Percentiles rank a stretch among this genome's conserved stretches.
Evolutionary conservation across 2,888 invertebrate species (phyloP).

Genomic region (Ecliptopera silaceata): DNA sequence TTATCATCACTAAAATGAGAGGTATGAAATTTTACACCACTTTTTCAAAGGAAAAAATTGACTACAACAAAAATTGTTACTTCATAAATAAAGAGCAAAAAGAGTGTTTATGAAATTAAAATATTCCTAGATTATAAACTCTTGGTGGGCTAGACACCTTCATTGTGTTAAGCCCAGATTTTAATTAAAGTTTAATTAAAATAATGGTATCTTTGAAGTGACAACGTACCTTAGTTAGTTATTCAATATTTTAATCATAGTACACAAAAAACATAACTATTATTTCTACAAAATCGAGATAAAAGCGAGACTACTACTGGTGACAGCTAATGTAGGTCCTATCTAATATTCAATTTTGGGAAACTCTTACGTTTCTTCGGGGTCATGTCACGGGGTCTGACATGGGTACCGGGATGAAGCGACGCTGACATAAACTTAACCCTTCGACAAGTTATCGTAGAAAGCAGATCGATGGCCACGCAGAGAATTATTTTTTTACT

Average conservation of each 20-base stretch:
- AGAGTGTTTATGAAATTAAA: conserved; percentile 4
- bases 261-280: no score
- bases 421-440: conserved; percentile 23
- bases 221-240: not conserved
- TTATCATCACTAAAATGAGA: conserved; percentile 16
- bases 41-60: conserved; percentile 6
- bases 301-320: not conserved
- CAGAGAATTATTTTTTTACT: no score
- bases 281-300: not conserved
- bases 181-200: conserved; percentile 2
- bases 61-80: conserved; percentile 6
- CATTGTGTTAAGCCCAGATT: not conserved
- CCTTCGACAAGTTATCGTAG: not conserved
- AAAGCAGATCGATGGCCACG: not conserved
- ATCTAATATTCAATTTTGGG: conserved; percentile 27
- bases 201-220: not conserved
- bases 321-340: conserved; percentile 16
- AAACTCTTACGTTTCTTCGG: conserved; percentile 29
- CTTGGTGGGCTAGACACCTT: not conserved
- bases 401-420: conserved; percentile 31
- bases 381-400: conserved; percentile 32
- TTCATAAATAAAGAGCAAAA: conserved; percentile 11
- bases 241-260: not conserved
- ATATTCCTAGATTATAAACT: not conserved
- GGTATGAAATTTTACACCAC: conserved; percentile 6